These are phyloP conservation scores for Atopsyche davidsoni DNA, from an alignment of 1,140 invertebrate species.

Conservation along the genomic window DNA sequence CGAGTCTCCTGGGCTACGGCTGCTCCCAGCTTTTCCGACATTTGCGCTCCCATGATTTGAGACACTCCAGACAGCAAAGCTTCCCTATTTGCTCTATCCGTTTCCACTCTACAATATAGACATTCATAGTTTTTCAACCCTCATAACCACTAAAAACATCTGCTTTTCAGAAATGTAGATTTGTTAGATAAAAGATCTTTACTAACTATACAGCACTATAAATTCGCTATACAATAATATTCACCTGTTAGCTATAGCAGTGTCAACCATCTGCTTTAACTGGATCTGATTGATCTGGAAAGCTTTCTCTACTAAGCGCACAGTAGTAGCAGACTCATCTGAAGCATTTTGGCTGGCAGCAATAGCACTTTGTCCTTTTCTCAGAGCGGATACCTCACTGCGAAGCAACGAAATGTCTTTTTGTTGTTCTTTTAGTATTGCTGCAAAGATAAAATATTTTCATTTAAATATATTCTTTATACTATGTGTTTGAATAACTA, in stretches of 20 bases:
- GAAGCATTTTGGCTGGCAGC: neutral
- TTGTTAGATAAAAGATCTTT: no score
- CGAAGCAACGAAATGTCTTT: constrained; percentile 22
- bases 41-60: constrained; percentile 38
- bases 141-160: no score
- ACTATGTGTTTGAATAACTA: no score
- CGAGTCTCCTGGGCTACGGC: constrained; percentile 38
- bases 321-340: constrained; percentile 13
- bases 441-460: constrained; percentile 21
- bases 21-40: constrained; percentile 44
- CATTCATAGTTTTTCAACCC: no score
- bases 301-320: constrained; percentile 19
- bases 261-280: constrained; percentile 26
- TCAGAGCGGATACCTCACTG: constrained; percentile 18
- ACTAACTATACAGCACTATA: no score
- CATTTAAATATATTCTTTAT: no score
- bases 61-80: constrained; percentile 34
- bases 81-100: constrained; percentile 25
- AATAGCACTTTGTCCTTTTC: constrained; percentile 16
- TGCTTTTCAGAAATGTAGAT: no score
- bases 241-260: constrained; percentile 23
- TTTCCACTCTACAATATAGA: constrained; percentile 18
- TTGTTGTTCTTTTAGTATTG: constrained; percentile 19
- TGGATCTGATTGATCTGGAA: constrained; percentile 23
- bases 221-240: no score